Evolutionary conservation across 2,888 invertebrate species (phyloP).

Genomic region (Euplexia lucipara): DNA sequence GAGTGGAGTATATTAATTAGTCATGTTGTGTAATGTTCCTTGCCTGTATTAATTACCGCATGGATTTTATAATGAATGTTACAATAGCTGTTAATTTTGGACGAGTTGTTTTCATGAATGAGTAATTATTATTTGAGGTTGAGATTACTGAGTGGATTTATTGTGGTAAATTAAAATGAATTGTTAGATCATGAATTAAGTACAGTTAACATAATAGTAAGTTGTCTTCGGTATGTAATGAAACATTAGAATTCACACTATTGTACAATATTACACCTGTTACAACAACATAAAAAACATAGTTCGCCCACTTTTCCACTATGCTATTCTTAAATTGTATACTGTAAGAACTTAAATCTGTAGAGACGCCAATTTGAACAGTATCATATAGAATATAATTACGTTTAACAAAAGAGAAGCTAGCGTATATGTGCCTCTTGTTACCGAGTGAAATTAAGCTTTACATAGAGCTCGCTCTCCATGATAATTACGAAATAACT

Average conservation of each 20-base stretch:
- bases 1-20: constrained; percentile 77
- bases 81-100: constrained; percentile 43
- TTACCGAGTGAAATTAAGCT: constrained; percentile 61
- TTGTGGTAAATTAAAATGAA: not conserved
- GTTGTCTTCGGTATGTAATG: too few relatives aligned
- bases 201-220: too few relatives aligned
- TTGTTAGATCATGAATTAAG: too few relatives aligned
- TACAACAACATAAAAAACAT: too few relatives aligned
- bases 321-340: not conserved
- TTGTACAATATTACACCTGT: too few relatives aligned
- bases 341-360: not conserved
- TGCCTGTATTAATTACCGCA: constrained; percentile 64
- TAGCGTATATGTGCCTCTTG: constrained; percentile 36
- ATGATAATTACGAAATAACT: constrained; percentile 72
- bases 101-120: constrained; percentile 35
- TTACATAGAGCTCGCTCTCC: constrained; percentile 61
- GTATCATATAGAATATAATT: constrained; percentile 50
- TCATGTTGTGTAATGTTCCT: constrained; percentile 69
- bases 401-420: constrained; percentile 56
- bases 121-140: constrained; percentile 15
- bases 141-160: not conserved
- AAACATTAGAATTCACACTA: too few relatives aligned
- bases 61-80: constrained; percentile 56
- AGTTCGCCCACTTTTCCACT: not conserved
- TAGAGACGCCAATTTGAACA: constrained; percentile 24